Percentiles rank a stretch among this genome's conserved stretches.
phyloP scores from a whole-genome alignment of 1,140 invertebrate species.

The Colletes latitarsis region DNA sequence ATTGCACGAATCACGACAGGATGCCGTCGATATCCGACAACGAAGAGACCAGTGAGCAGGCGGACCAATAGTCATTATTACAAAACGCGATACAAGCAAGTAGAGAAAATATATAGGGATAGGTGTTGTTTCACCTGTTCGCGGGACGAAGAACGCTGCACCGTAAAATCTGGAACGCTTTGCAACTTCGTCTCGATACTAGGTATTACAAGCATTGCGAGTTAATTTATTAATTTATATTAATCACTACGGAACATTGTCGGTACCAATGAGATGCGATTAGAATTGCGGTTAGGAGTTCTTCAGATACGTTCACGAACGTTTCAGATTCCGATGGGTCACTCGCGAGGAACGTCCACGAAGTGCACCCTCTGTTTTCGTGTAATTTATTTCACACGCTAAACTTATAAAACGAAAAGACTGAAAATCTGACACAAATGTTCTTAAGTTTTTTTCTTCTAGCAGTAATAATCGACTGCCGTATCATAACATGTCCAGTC shows the following conservation, averaged over 20 bases:
- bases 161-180: background rate
- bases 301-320: background rate
- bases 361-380: too few species aligned
- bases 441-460: too few species aligned
- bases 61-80: constrained; percentile 63
- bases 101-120: background rate
- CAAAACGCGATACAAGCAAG: constrained; percentile 2
- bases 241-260: constrained; percentile 2
- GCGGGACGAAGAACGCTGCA: background rate
- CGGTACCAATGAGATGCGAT: constrained; percentile 4
- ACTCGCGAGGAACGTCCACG: too few species aligned
- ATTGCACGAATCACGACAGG: constrained; percentile 78
- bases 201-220: constrained; percentile 28
- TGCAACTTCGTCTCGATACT: constrained; percentile 32
- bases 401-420: too few species aligned
- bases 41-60: constrained; percentile 66
- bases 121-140: constrained; percentile 1
- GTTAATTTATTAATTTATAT: constrained; percentile 36
- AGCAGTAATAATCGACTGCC: too few species aligned
- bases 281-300: background rate
- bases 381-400: too few species aligned
- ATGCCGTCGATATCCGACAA: constrained; percentile 63
- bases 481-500: too few species aligned
- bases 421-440: too few species aligned
- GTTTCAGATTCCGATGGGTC: background rate